These are phyloP conservation scores for Aurelia aurita complex sp. Pacific DNA, from an alignment of 30 jellyfish, hydroid and myxozoan species.

Conservation along the genomic window DNA sequence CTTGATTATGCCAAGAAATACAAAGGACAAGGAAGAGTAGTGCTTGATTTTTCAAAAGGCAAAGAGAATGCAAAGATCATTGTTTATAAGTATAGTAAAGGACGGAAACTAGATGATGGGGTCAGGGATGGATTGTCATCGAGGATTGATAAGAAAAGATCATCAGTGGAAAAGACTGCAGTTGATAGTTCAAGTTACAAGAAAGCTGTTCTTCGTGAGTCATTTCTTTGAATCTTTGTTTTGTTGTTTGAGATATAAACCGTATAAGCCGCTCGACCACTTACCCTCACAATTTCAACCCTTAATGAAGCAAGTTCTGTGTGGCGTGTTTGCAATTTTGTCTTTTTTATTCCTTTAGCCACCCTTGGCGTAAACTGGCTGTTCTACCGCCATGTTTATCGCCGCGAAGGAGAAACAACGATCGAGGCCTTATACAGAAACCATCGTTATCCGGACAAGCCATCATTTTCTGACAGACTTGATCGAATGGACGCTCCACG, in stretches of 20 bases:
- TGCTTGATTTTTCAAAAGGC: conserved; percentile 93
- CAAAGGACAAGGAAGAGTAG: conserved; percentile 81
- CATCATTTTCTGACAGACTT: conserved; percentile 40
- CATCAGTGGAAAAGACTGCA: conserved; percentile 3
- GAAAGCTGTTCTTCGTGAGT: no score
- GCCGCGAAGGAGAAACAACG: conserved; percentile 90
- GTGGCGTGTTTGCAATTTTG: background rate
- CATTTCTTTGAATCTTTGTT: no score
- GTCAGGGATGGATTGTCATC: conserved; percentile 19
- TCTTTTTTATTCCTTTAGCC: conserved; percentile 30
- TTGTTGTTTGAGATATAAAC: no score
- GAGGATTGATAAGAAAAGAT: conserved; percentile 37
- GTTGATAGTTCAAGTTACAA: no score
- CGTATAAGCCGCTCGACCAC: no score
- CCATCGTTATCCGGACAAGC: conserved; percentile 88
- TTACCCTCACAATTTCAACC: no score
- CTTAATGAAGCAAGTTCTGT: no score
- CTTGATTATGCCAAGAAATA: conserved; percentile 78
- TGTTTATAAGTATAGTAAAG: conserved; percentile 73
- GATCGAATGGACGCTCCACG: conserved; percentile 91
- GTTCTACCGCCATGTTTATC: conserved; percentile 65
- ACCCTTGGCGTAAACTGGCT: conserved; percentile 91
- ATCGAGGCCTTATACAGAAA: conserved; percentile 87
- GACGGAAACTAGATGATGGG: background rate
- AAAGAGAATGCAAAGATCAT: conserved; percentile 87